phyloP scores from a whole-genome alignment of 2,113 vertebrate genomes.

The Coregonus clupeaformis region DNA sequence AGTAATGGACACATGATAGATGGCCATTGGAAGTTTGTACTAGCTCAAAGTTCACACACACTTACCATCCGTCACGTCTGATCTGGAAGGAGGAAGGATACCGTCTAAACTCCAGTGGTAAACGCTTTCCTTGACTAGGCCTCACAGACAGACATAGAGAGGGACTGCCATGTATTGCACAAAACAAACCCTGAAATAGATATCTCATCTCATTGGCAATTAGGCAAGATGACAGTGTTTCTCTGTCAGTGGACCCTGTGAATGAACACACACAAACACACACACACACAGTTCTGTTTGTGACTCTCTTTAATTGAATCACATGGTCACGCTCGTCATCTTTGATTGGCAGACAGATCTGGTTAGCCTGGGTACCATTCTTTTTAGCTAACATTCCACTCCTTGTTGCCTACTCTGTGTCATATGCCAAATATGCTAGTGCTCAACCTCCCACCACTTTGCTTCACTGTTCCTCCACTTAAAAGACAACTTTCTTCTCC shows the following conservation, averaged over 20 bases:
- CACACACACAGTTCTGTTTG: too few relatives aligned
- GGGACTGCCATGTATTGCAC: background rate
- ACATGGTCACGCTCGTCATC: background rate
- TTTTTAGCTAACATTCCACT: too few relatives aligned
- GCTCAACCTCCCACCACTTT: background rate
- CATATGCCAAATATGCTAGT: too few relatives aligned
- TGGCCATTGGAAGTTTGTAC: slow-evolving; percentile 41
- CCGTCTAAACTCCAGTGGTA: background rate
- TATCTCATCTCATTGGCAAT: slow-evolving; percentile 5
- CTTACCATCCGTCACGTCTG: slow-evolving; percentile 22
- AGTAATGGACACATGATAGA: slow-evolving; percentile 57
- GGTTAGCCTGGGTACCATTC: too few relatives aligned
- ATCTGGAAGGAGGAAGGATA: too few relatives aligned
- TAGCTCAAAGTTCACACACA: slow-evolving; percentile 26
- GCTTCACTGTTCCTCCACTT: background rate
- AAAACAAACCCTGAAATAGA: slow-evolving; percentile 38
- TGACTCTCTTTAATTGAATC: too few relatives aligned
- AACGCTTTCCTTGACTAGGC: too few relatives aligned
- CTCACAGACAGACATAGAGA: too few relatives aligned
- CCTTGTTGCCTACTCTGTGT: too few relatives aligned
- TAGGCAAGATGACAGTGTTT: slow-evolving; percentile 4
- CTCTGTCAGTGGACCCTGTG: background rate
- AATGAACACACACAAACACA: slow-evolving; percentile 18
- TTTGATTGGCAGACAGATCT: background rate
- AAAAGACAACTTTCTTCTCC: background rate